Percentiles rank a stretch among this genome's conserved stretches.
These are phyloP conservation scores for Himantopus leucocephalus DNA, from an alignment of 2,113 vertebrate species.

Conservation along the genomic window DNA sequence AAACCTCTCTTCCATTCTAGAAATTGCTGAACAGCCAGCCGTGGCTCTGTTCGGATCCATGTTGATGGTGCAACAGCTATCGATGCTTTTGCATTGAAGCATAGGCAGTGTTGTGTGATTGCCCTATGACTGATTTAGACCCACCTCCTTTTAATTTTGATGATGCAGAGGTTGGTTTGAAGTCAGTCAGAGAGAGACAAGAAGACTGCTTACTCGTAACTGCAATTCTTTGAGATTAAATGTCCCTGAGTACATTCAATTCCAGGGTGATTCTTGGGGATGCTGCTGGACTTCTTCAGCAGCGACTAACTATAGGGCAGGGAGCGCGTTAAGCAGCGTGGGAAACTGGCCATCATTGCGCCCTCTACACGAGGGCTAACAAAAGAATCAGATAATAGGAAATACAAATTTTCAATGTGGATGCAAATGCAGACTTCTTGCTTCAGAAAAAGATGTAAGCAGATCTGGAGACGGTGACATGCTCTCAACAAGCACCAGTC, in stretches of 20 bases:
- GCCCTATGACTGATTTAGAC: background rate
- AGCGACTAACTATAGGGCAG: background rate
- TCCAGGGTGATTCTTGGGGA: background rate
- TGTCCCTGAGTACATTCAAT: background rate
- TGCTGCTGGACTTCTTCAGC: background rate
- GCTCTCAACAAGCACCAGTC: background rate
- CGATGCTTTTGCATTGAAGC: background rate
- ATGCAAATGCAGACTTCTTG: background rate
- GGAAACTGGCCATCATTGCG: background rate
- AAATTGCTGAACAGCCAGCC: background rate
- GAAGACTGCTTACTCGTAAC: background rate
- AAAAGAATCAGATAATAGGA: background rate
- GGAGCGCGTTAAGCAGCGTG: fast-evolving
- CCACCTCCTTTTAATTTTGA: background rate
- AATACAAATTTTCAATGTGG: background rate
- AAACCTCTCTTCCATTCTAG: background rate
- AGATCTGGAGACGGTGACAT: background rate
- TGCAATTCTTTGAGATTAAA: background rate
- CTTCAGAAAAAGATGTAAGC: background rate
- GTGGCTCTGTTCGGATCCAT: background rate
- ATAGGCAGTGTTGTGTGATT: background rate
- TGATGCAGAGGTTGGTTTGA: background rate
- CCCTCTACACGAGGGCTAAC: background rate
- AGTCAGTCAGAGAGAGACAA: background rate
- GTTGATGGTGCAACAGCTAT: background rate